Conservation (phyloP, 2,888 invertebrate genomes). For the Amitus sp. region DNA sequence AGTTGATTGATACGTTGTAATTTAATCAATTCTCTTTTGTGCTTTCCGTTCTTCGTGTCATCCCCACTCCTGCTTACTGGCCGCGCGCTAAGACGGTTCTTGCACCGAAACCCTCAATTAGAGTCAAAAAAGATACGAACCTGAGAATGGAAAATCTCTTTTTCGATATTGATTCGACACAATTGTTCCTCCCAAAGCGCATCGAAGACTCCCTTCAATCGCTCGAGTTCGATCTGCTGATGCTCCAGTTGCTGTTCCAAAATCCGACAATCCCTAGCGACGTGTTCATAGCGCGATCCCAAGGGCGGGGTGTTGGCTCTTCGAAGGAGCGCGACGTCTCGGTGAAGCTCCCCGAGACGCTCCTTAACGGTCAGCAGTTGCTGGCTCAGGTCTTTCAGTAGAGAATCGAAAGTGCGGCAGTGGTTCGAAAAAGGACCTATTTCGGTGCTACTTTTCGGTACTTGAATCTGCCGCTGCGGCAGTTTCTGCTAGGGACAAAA, state of each 20-base stretch:
- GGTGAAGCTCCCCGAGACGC: slow-evolving; percentile 75
- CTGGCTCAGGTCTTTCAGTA: slow-evolving; percentile 71
- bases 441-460: slow-evolving; percentile 62
- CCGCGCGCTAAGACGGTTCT: too few species aligned
- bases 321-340: slow-evolving; percentile 75
- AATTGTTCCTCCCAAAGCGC: slow-evolving; percentile 79
- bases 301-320: slow-evolving; percentile 67
- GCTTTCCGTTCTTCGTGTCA: too few species aligned
- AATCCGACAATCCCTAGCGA: slow-evolving; percentile 70
- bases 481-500: slow-evolving; percentile 43
- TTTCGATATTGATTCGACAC: slow-evolving; percentile 76
- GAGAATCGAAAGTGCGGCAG: slow-evolving; percentile 71
- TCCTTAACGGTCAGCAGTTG: slow-evolving; percentile 73
- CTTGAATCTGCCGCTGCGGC: slow-evolving; percentile 18
- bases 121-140: slow-evolving; percentile 47
- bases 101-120: too few species aligned
- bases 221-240: slow-evolving; percentile 72
- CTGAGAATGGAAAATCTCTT: slow-evolving; percentile 73
- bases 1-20: too few species aligned
- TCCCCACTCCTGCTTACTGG: too few species aligned
- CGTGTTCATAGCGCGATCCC: slow-evolving; percentile 67
- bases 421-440: slow-evolving; percentile 73
- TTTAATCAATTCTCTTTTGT: too few species aligned
- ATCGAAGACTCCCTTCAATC: slow-evolving; percentile 71
- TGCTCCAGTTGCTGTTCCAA: slow-evolving; percentile 72